These are phyloP conservation scores for Promerops cafer DNA, from an alignment of 2,113 vertebrate genomes.

Conservation along the genomic window DNA sequence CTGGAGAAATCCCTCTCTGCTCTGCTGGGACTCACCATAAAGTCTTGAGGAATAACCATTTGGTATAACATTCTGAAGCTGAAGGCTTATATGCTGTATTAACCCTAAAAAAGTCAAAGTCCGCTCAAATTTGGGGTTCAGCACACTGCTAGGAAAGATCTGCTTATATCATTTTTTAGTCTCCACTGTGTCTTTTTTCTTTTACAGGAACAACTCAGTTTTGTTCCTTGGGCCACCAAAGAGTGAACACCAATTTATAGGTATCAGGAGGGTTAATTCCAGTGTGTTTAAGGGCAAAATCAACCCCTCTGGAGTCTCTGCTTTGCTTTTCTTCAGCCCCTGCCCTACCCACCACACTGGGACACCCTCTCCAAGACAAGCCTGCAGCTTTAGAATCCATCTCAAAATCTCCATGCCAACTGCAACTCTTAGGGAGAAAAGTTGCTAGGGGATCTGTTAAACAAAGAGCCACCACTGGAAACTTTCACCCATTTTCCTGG, in stretches of 20 bases:
- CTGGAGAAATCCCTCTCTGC: not conserved
- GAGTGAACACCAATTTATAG: not conserved
- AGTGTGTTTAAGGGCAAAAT: not conserved
- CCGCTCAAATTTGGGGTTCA: not conserved
- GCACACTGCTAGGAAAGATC: not conserved
- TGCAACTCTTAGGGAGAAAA: not conserved
- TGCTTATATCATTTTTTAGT: not conserved
- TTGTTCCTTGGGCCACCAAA: not conserved
- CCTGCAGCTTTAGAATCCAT: not conserved
- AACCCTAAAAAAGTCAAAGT: not conserved
- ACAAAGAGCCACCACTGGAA: not conserved
- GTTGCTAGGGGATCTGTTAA: not conserved
- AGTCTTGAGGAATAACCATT: not conserved
- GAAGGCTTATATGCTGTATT: not conserved
- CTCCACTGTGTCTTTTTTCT: not conserved
- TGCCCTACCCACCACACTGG: not conserved
- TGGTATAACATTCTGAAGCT: not conserved
- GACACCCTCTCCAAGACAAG: not conserved
- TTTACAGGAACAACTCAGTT: not conserved
- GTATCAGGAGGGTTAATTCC: not conserved
- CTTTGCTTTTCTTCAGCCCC: not conserved
- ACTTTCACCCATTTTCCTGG: not conserved
- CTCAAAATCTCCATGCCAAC: not conserved
- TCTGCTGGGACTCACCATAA: not conserved
- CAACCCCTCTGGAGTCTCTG: not conserved